These are phyloP conservation scores for Drosophila elegans DNA, from an alignment of 1,140 invertebrate genomes.

Conservation along the genomic window DNA sequence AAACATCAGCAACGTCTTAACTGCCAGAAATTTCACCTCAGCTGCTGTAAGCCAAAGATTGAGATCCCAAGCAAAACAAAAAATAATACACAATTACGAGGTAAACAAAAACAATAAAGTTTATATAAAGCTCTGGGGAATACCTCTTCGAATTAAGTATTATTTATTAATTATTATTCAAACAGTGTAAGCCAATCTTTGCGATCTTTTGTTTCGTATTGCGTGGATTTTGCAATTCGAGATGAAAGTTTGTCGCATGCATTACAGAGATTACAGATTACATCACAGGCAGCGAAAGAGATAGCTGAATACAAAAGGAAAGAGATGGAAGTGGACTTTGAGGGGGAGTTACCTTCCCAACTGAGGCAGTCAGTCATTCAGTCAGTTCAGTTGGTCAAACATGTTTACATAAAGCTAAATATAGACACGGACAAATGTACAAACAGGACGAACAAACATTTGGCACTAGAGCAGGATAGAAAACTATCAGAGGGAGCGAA, in stretches of 20 bases:
- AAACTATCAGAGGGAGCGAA: not conserved
- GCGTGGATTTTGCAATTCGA: conserved; percentile 73
- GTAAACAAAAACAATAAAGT: conserved; percentile 19
- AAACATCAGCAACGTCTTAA: conserved; percentile 52
- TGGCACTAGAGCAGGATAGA: conserved; percentile 22
- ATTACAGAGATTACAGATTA: conserved; percentile 78
- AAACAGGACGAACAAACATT: conserved; percentile 51
- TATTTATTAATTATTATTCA: conserved; percentile 77
- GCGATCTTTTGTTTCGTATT: conserved; percentile 49
- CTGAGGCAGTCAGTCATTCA: conserved; percentile 80
- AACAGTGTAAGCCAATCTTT: conserved; percentile 66
- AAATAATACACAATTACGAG: conserved; percentile 30
- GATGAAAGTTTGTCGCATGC: conserved; percentile 78
- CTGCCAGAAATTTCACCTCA: conserved; percentile 54
- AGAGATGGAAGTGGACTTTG: not conserved
- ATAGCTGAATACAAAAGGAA: not conserved
- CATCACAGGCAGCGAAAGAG: conserved; percentile 51
- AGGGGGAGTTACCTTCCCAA: conserved; percentile 40
- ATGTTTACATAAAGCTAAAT: conserved; percentile 75
- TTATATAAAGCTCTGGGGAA: conserved; percentile 49
- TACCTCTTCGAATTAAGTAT: conserved; percentile 49
- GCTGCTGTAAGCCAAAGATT: conserved; percentile 43
- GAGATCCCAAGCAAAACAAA: conserved; percentile 26
- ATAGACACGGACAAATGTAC: conserved; percentile 67
- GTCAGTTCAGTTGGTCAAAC: conserved; percentile 82